phyloP scores from a whole-genome alignment of 2,113 vertebrate genomes.

The Protomyctophum bolini region DNA sequence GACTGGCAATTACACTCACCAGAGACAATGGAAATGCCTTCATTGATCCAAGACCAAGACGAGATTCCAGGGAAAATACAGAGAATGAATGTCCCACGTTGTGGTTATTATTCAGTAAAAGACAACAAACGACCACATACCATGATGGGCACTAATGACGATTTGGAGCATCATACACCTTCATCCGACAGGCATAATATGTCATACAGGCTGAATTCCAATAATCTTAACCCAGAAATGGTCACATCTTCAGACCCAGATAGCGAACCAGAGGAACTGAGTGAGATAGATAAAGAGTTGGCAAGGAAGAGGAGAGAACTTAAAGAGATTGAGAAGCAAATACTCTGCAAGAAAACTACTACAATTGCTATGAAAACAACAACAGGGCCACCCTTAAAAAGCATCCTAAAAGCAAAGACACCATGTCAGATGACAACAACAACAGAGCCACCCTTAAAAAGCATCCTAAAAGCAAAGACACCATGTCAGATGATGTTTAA shows the following conservation, averaged over 20 bases:
- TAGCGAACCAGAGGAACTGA: background rate
- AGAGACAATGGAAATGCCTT: background rate
- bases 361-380: conserved; percentile 38
- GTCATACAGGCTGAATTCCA: background rate
- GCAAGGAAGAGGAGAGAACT: conserved; percentile 4
- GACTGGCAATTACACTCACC: too few relatives aligned
- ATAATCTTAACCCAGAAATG: background rate
- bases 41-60: too few relatives aligned
- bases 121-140: background rate
- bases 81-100: background rate
- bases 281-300: too few relatives aligned
- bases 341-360: conserved; percentile 42
- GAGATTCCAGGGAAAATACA: background rate
- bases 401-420: too few relatives aligned
- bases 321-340: conserved; percentile 48
- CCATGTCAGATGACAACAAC: too few relatives aligned
- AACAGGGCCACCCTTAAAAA: background rate
- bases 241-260: background rate
- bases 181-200: background rate
- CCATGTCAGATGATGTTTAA: background rate
- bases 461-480: too few relatives aligned
- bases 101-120: background rate
- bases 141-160: background rate
- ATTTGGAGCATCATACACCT: background rate
- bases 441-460: too few relatives aligned